Base-by-base conservation (phyloP, 2,888 invertebrate species). In the Andricus quercusramuli region DNA sequence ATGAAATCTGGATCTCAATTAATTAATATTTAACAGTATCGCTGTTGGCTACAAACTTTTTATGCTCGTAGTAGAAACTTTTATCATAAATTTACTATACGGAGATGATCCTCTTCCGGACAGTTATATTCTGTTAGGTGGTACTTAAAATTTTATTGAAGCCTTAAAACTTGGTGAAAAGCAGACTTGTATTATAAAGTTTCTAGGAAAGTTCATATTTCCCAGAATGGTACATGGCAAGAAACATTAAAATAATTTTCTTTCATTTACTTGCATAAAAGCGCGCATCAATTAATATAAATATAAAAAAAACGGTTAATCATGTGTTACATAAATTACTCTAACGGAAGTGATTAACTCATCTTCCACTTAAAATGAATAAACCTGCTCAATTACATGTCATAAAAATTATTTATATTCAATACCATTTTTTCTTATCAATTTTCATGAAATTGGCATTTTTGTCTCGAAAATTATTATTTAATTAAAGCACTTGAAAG, bases 271-370 rank as follows among this genome's bases (percentile, higher is more conserved):
- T 9, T 29, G 11, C 22, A 2, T 62, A 25, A 25, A 62, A 62
- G 25, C 15, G 15, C 3, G 29, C 22, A 29, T 62, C 62, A 70
- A 29, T 70, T 8, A 29, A 51, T 70, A 47, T 29, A 51, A 56
- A 32, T 17, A 17, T 25, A 68, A 41, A 70, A 70, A 37, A 74
- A 74, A 74, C 13, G n/a, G 13, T 41, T 56, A 56, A n/a, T 56
- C 74, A 37, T 37, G 32, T 37, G 32, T 56, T 74, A 74, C 74
- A 56, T 74, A 59, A 74, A 74, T 74, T 74, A 59, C 37, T 13
- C 51, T n/a, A 74, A 37, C 74, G 74, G 74, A 74, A 74, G 32
- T 56, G 51, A 74, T 74, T 74, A 74, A 2, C 59, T 74, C 32
- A 59, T 59, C n/a, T 74, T 56, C 56, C 56, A 56, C 20, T 56